Percentiles rank a stretch among this genome's conserved stretches.
Evolutionary conservation across 2,888 invertebrate species (phyloP).

Genomic region (Chrysolina haemoptera): DNA sequence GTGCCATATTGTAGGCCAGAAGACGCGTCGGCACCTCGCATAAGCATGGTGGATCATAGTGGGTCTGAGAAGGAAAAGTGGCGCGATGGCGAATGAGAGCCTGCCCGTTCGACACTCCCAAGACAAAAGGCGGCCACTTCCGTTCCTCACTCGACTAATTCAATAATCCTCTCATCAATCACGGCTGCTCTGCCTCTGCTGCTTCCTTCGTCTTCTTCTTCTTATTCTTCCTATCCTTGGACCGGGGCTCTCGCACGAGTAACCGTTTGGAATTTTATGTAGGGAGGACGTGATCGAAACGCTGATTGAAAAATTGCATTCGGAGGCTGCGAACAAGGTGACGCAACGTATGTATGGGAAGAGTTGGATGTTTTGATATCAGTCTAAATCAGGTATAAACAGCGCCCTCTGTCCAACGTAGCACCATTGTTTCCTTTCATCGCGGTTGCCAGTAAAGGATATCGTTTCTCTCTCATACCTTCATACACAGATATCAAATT

Average conservation of each 20-base stretch:
- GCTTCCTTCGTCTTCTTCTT: constrained; percentile 29
- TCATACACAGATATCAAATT: too few species aligned
- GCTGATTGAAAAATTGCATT: background rate
- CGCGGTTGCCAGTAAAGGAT: too few species aligned
- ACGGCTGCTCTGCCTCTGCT: constrained; percentile 41
- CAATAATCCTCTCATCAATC: constrained; percentile 64
- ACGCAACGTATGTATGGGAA: background rate
- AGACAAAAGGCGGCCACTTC: constrained; percentile 66
- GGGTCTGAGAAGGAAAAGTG: constrained; percentile 18
- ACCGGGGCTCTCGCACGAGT: constrained; percentile 12
- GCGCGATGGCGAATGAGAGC: constrained; percentile 59
- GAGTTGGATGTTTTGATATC: too few species aligned
- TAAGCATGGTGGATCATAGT: constrained; percentile 32
- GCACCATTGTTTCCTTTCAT: too few species aligned
- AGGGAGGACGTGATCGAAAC: constrained; percentile 15
- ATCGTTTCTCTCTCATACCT: too few species aligned
- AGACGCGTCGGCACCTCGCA: constrained; percentile 22
- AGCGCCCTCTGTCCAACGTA: too few species aligned
- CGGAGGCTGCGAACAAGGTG: background rate
- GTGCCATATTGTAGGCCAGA: constrained; percentile 23
- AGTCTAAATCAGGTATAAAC: too few species aligned
- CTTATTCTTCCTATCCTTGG: constrained; percentile 17
- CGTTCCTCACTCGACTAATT: constrained; percentile 59
- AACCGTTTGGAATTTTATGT: constrained; percentile 16
- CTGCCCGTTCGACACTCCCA: constrained; percentile 62